A percentile compares a stretch with the other conserved stretches of the same genome.
phyloP scores from a whole-genome alignment of 2,888 invertebrate species.

The Hylaea fasciaria region DNA sequence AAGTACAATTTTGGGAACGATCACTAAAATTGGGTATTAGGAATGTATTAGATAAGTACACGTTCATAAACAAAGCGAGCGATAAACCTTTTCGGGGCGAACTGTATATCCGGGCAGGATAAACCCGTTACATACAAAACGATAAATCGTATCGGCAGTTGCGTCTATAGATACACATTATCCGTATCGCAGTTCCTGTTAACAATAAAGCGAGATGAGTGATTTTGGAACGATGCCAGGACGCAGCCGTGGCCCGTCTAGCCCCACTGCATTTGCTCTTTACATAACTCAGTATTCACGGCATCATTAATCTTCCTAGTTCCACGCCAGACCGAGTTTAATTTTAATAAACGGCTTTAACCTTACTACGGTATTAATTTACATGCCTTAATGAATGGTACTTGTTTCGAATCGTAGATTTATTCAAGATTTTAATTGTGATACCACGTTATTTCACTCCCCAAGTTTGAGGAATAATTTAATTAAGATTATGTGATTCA shows the following conservation, averaged over 20 bases:
- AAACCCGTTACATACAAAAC: conserved; percentile 40
- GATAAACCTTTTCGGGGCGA: conserved; percentile 22
- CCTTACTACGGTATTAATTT: conserved; percentile 76
- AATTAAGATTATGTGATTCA: conserved; percentile 35
- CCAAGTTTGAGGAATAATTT: conserved; percentile 33
- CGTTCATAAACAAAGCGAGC: conserved; percentile 6
- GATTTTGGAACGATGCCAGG: conserved; percentile 82
- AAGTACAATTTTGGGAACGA: not conserved
- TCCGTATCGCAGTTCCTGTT: conserved; percentile 57
- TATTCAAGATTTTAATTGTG: conserved; percentile 54
- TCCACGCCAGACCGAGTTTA: conserved; percentile 80
- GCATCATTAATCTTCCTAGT: conserved; percentile 84
- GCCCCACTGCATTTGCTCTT: conserved; percentile 81
- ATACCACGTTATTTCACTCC: conserved; percentile 40
- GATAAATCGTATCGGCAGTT: conserved; percentile 53
- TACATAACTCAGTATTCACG: conserved; percentile 83
- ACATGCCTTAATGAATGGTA: conserved; percentile 71
- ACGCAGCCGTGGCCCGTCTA: conserved; percentile 60
- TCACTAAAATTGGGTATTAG: not conserved
- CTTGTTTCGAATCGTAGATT: conserved; percentile 61
- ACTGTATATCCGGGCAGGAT: conserved; percentile 38
- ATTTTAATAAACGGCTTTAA: conserved; percentile 83
- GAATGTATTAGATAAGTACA: not conserved
- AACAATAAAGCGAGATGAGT: conserved; percentile 77
- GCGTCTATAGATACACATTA: conserved; percentile 41